Percentiles rank a stretch among this genome's conserved stretches.
Conservation (phyloP, 2,113 vertebrate genomes). For the Austrofundulus limnaeus region DNA sequence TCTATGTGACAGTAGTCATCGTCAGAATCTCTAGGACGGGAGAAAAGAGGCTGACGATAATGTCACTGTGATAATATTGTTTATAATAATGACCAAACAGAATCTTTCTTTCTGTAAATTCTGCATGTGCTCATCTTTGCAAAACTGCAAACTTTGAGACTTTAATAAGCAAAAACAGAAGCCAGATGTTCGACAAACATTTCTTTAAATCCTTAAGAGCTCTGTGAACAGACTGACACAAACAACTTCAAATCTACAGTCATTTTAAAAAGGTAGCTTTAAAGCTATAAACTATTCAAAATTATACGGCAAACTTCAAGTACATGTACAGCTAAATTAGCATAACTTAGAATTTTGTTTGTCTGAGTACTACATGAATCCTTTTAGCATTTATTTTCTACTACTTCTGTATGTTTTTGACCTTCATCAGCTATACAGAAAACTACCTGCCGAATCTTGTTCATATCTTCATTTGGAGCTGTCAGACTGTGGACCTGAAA, state of each 20-base stretch:
- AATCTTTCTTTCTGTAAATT: slow-evolving; percentile 1
- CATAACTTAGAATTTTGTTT: background rate
- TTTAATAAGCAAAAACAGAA: background rate
- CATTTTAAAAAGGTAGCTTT: background rate
- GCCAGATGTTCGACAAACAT: background rate
- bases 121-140: background rate
- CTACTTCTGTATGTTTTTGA: background rate
- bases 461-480: background rate
- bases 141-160: background rate
- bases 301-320: background rate
- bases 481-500: background rate
- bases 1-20: slow-evolving; percentile 28
- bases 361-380: background rate
- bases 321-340: background rate
- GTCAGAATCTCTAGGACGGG: background rate
- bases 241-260: background rate
- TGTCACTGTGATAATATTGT: slow-evolving; percentile 8
- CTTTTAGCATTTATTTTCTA: background rate
- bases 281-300: background rate
- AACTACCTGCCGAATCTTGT: too few relatives aligned
- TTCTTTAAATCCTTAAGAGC: background rate
- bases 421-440: too few relatives aligned
- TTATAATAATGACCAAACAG: background rate
- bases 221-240: background rate
- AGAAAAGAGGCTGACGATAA: slow-evolving; percentile 12